A percentile compares a stretch with the other conserved stretches of the same genome.
phyloP scores from a whole-genome alignment of 23 tunicate species.

The Diplosoma virens region DNA sequence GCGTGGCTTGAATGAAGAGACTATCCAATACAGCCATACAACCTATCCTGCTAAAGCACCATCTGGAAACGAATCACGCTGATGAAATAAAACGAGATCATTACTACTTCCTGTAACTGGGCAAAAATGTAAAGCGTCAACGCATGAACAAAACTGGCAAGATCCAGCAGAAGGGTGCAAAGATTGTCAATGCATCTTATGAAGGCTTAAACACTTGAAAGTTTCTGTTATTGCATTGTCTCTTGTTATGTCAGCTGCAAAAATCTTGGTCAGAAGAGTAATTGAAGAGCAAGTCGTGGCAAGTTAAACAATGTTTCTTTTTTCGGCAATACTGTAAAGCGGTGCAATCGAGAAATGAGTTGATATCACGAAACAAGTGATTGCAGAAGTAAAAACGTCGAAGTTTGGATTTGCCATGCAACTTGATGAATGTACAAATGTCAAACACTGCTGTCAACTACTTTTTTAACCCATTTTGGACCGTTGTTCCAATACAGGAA shows the following conservation, averaged over 20 bases:
- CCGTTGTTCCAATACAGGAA: no score
- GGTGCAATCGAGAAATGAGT: not conserved
- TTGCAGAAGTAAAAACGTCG: not conserved
- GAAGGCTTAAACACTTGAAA: not conserved
- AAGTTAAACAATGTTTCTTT: not conserved
- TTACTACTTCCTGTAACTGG: no score
- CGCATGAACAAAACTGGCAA: no score
- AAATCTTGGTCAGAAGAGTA: not conserved
- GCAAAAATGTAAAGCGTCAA: no score
- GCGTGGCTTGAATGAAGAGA: no score
- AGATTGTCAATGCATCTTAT: not conserved
- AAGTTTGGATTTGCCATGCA: constrained; percentile 1
- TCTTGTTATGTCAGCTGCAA: not conserved
- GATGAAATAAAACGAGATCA: no score
- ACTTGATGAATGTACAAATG: not conserved
- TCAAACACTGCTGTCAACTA: constrained; percentile 1
- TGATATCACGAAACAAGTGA: not conserved
- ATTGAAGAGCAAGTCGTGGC: not conserved
- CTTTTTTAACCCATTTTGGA: no score
- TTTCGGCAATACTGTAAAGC: not conserved
- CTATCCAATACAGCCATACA: no score
- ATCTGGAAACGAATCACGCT: no score
- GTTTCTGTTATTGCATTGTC: not conserved
- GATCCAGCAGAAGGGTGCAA: not conserved
- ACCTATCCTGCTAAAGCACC: no score